A percentile compares a stretch with the other conserved stretches of the same genome.
Evolutionary conservation across 2,797 vertebrate genomes (phyloP).

Genomic region (Smutsia temminckii): DNA sequence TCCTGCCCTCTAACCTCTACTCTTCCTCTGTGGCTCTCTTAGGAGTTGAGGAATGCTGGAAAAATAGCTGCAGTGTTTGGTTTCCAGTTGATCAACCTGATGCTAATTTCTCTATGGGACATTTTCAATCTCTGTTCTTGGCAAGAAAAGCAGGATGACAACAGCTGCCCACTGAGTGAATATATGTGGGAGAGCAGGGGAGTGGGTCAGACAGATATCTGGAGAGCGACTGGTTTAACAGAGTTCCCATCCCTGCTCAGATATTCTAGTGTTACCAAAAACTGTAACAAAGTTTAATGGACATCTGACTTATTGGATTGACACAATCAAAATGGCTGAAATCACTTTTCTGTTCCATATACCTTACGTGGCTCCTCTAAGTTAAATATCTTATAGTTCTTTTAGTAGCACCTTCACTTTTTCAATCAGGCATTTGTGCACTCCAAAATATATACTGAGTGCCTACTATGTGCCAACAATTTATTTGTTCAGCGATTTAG

Average conservation of each 20-base stretch:
- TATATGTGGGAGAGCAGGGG: neutral
- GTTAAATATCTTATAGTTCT: neutral
- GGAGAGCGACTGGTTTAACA: neutral
- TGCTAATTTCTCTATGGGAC: conserved; percentile 55
- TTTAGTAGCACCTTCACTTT: neutral
- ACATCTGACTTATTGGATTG: neutral
- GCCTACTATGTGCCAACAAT: neutral
- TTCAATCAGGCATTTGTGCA: neutral
- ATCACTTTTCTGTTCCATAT: neutral
- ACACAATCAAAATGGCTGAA: neutral
- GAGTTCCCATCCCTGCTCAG: neutral
- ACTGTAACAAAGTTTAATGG: neutral
- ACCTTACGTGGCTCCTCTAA: neutral
- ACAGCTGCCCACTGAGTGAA: conserved; percentile 25
- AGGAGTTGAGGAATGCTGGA: conserved; percentile 49
- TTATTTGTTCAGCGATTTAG: neutral
- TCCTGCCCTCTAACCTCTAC: neutral
- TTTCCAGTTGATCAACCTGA: conserved; percentile 51
- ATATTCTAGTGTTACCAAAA: neutral
- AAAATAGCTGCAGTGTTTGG: conserved; percentile 59
- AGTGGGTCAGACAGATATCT: neutral
- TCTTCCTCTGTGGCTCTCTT: neutral
- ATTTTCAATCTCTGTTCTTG: conserved; percentile 61
- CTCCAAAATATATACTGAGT: neutral
- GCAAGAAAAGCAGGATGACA: neutral